Base-by-base conservation (phyloP, 2,888 invertebrate species). In the Tryphoninae sp. region DNA sequence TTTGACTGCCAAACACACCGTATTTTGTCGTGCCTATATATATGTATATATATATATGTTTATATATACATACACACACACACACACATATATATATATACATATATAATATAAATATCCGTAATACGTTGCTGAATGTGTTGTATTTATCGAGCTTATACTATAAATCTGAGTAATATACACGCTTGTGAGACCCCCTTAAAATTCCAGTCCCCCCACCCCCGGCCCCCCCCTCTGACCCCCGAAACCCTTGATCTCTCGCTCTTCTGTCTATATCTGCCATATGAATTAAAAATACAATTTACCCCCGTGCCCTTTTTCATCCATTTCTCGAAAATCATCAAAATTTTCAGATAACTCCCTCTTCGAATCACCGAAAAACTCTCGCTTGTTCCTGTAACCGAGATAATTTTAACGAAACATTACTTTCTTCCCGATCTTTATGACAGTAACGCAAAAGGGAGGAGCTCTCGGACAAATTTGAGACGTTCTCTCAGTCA, bases 401-500 rank as follows among this genome's bases (percentile, higher is more conserved):
- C 22, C 11, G 33, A 59, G 19, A 69, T 6, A 59, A 71, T 2
- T 2, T 62, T 78, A 78, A 64, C 67, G 33, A 73, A 13, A 1
- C 55, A 77, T 76, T 71, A 76, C 64, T 11, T 79, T 75, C 40
- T 58, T 58, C 64, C 19, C 7, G 16, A 45, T 86, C 87, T 83
- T 85, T 82, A 80, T 84, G 82, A 74, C 87, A 91, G 91, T 91
- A 91, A 90, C 91, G 88, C 89, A 86, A 91, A 90, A 89, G 91
- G 91, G 90, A 91, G 91, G 90, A 90, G 88, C 88, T 89, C 88
- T 86, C 88, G 90, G 90, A 90, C 90, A 89, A 90, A 91, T 91
- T 86, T 93, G 85, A 91, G 93, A 82, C 91, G 96, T 83, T 96
- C 96, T n/a, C 93, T 95, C 62, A 95, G 95, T 89, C 96, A 96